Conservation (phyloP, 2,888 invertebrate genomes). For the Meganola albula region DNA sequence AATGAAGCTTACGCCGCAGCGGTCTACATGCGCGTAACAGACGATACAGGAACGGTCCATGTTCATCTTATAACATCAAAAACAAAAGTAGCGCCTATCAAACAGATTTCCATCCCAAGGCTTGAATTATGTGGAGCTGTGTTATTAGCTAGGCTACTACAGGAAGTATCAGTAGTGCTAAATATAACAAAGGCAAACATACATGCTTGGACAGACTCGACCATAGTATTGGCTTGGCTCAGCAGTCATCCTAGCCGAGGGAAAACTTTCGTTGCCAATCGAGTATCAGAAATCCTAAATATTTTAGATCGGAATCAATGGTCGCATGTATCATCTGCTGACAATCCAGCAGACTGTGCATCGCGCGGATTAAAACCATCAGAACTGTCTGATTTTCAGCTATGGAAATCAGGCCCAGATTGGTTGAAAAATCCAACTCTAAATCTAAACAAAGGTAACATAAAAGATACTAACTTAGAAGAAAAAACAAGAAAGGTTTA, state of each 20-base stretch:
- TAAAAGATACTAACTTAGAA: neutral
- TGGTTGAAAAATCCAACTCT: neutral
- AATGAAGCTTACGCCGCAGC: conserved; percentile 19
- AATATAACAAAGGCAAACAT: conserved; percentile 1
- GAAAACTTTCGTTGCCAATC: conserved; percentile 5
- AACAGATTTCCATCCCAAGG: conserved; percentile 13
- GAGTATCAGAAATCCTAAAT: conserved; percentile 4
- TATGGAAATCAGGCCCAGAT: neutral
- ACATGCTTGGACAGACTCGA: conserved; percentile 2
- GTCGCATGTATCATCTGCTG: conserved; percentile 1
- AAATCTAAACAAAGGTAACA: neutral
- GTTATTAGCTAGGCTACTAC: conserved; percentile 14
- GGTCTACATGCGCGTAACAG: conserved; percentile 11
- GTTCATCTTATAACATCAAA: conserved; percentile 5
- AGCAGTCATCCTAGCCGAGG: conserved; percentile 3
- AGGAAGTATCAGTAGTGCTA: conserved; percentile 9
- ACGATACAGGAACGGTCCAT: conserved; percentile 4
- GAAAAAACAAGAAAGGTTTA: neutral
- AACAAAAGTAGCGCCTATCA: conserved; percentile 5
- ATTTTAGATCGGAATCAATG: neutral
- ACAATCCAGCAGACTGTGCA: conserved; percentile 7
- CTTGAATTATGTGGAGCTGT: conserved; percentile 23
- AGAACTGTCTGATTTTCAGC: neutral
- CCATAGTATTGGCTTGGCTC: conserved; percentile 4
- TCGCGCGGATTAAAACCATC: conserved; percentile 2